A percentile compares a stretch with the other conserved stretches of the same genome.
Conservation (phyloP, 2,888 invertebrate species). For the Stegana nigrithorax region DNA sequence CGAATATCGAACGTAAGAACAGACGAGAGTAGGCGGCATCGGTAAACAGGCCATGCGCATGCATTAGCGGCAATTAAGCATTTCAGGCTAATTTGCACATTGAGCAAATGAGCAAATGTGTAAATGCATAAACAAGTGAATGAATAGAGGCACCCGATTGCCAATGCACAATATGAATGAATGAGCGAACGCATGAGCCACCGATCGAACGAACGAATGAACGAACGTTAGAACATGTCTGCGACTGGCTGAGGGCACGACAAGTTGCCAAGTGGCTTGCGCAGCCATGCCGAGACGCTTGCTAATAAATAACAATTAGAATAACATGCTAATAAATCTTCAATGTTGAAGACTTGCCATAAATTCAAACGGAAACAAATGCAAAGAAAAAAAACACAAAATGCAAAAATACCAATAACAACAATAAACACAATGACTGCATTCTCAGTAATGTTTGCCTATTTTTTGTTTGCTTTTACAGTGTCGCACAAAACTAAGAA, state of each 20-base stretch:
- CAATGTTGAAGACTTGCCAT: conserved; percentile 45
- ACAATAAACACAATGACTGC: neutral
- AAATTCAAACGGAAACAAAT: conserved; percentile 38
- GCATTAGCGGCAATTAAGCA: conserved; percentile 52
- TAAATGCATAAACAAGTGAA: conserved; percentile 1
- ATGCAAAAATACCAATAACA: neutral
- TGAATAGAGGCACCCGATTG: neutral
- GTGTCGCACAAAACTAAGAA: too few species aligned
- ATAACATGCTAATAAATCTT: conserved; percentile 57
- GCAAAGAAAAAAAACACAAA: neutral
- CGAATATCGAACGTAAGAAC: neutral
- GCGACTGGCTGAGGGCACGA: too few species aligned
- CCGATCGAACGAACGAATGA: neutral
- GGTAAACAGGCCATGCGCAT: neutral
- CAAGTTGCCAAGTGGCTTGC: too few species aligned
- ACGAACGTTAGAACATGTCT: too few species aligned
- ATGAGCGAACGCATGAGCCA: neutral
- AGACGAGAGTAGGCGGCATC: conserved; percentile 5
- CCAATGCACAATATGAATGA: neutral
- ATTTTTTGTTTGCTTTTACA: neutral
- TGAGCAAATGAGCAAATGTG: conserved; percentile 13
- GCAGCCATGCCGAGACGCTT: neutral
- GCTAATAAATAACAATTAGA: conserved; percentile 57
- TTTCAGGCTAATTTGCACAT: conserved; percentile 54
- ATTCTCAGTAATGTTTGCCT: neutral